Percentiles rank a stretch among this genome's conserved stretches.
These are phyloP conservation scores for Stegodyphus dumicola DNA, from an alignment of 1,140 invertebrate species.

Conservation along the genomic window DNA sequence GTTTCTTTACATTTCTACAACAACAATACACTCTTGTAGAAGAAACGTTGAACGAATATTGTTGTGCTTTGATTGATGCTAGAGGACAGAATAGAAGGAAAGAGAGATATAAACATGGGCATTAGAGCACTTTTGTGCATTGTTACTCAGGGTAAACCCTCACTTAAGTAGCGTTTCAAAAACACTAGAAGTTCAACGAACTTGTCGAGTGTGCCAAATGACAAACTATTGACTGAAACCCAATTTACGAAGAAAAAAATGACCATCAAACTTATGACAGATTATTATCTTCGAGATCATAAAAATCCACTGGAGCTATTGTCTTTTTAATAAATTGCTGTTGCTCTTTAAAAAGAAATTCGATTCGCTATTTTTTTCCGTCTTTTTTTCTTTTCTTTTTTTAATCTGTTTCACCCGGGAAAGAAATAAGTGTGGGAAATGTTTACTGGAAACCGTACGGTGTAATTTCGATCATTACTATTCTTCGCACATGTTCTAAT, in stretches of 20 bases:
- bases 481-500: not conserved
- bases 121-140: no score
- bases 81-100: no score
- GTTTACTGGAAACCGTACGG: not conserved
- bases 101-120: no score
- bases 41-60: no score
- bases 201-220: not conserved
- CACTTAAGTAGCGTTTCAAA: no score
- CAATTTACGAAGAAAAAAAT: not conserved
- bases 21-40: no score
- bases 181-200: not conserved
- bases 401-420: not conserved
- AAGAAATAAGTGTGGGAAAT: not conserved
- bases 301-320: not conserved
- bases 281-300: not conserved
- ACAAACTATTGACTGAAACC: not conserved
- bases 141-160: no score
- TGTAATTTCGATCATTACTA: constrained; percentile 3
- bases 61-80: no score
- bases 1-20: no score
- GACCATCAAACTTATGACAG: not conserved
- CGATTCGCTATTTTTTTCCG: not conserved
- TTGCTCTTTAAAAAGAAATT: not conserved
- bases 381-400: not conserved
- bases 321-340: not conserved